Evolutionary conservation across 2,888 invertebrate genomes (phyloP), one percentile per base, ranked within the genome.

Genomic region (Dugesia japonica): DNA sequence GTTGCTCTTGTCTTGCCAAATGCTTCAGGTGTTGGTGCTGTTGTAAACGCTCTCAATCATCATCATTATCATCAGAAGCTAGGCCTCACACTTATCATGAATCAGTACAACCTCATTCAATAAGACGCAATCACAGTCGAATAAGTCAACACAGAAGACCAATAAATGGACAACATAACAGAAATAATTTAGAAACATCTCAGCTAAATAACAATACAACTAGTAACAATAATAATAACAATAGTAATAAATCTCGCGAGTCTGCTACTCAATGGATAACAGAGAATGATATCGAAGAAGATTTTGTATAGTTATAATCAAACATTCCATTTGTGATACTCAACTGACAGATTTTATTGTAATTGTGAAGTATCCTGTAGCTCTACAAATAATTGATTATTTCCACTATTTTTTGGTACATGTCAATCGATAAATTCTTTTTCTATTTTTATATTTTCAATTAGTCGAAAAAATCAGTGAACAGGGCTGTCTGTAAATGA

Each of bases 1-100:
- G 56, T 56, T 56, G n/a, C 56, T 56, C 56, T 56, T 56, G 56
- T 56, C 56, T 56, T 56, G 56, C 56, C 56, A 56, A 56, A 56
- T 56, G 56, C 17, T 56, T 56, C 56, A 4, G 56, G n/a, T 56
- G 56, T n/a, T 56, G 56, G n/a, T 56, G 56, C n/a, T 56, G 56
- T n/a, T 56, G 56, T n/a, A 56, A 56, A n/a, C 56, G 56, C 1
- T 56, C 56, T 56, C 56, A 56, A 4, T 13, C 38, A 38, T 17
- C 38, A 13, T 56, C 56, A 9, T n/a, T 9, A 4, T 4, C 31
- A 31, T 13, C 31, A 13, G 56, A 56, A 56, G 56, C 56, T 56
- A 4, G 56, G 56, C 56, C 56, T 56, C 56, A 56, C 56, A 56
- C 23, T 56, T 56, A 56, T 56, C 56, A 56, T 56, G 56, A 56